Conservation (phyloP, 1,140 invertebrate genomes). For the Drosophila arawakana region DNA sequence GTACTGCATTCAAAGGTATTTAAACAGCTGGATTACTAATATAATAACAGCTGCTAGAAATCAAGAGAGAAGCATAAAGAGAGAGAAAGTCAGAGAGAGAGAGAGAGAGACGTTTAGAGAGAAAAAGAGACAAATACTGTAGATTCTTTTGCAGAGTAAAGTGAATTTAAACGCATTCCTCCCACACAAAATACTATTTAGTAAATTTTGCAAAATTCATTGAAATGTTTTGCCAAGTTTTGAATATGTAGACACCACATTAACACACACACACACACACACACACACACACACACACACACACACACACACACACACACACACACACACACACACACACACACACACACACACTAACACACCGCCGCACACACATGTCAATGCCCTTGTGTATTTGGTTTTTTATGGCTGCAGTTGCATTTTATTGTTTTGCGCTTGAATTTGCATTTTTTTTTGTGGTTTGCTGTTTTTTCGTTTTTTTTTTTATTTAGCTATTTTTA, state of each 20-base stretch:
- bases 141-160: neutral
- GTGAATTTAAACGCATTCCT: neutral
- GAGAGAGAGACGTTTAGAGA: neutral
- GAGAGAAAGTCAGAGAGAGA: neutral
- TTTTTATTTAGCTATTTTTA: slow-evolving; percentile 14
- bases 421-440: slow-evolving; percentile 41
- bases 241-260: neutral
- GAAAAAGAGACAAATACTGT: neutral
- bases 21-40: slow-evolving; percentile 13
- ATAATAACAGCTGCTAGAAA: slow-evolving; percentile 3
- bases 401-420: slow-evolving; percentile 21
- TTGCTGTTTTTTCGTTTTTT: slow-evolving; percentile 4
- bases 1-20: slow-evolving; percentile 4
- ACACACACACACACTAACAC: neutral
- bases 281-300: slow-evolving; percentile 1
- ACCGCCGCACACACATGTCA: slow-evolving; percentile 17
- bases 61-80: neutral
- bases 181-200: slow-evolving; percentile 2
- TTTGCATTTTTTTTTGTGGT: slow-evolving; percentile 52
- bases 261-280: neutral
- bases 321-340: neutral
- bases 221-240: slow-evolving; percentile 6
- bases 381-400: slow-evolving; percentile 33
- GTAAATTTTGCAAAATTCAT: slow-evolving; percentile 7
- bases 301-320: neutral